Percentiles rank a stretch among this genome's conserved stretches.
Conservation (phyloP, 2,888 invertebrate genomes). For the Rotaria macrura region DNA sequence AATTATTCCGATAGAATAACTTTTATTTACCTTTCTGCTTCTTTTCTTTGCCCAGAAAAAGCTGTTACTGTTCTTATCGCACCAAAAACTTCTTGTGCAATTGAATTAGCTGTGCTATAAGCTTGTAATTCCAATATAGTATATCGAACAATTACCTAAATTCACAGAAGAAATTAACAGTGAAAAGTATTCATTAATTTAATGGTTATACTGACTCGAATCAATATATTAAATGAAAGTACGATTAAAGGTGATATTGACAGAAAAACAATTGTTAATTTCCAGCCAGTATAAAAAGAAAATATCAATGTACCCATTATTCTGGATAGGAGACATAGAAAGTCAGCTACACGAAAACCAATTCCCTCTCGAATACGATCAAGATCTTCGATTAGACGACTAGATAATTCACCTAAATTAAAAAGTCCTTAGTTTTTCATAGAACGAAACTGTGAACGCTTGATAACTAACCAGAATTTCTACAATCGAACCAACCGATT, state of each 20-base stretch:
- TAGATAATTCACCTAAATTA: neutral
- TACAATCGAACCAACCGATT: slow-evolving; percentile 18
- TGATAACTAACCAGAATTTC: neutral
- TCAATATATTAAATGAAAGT: neutral
- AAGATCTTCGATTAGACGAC: slow-evolving; percentile 15
- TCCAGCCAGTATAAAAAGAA: slow-evolving; percentile 55
- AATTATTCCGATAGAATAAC: neutral
- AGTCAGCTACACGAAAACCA: slow-evolving; percentile 22
- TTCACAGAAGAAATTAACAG: slow-evolving; percentile 51
- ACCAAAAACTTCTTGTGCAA: slow-evolving; percentile 18
- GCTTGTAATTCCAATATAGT: neutral
- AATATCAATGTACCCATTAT: neutral
- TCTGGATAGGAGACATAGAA: slow-evolving; percentile 14
- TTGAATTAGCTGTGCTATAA: neutral
- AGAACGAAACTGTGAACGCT: too few relatives aligned
- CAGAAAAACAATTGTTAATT: slow-evolving; percentile 65
- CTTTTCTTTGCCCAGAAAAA: slow-evolving; percentile 23
- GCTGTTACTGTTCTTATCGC: slow-evolving; percentile 13
- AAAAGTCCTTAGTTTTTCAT: too few relatives aligned
- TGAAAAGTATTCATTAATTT: slow-evolving; percentile 46
- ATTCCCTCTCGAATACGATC: neutral
- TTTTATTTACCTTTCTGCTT: neutral
- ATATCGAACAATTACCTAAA: slow-evolving; percentile 52
- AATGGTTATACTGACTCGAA: neutral
- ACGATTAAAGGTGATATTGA: slow-evolving; percentile 61